A percentile compares a stretch with the other conserved stretches of the same genome.
phyloP scores from a whole-genome alignment of 2,797 vertebrate genomes.

The Cynopterus sphinx region DNA sequence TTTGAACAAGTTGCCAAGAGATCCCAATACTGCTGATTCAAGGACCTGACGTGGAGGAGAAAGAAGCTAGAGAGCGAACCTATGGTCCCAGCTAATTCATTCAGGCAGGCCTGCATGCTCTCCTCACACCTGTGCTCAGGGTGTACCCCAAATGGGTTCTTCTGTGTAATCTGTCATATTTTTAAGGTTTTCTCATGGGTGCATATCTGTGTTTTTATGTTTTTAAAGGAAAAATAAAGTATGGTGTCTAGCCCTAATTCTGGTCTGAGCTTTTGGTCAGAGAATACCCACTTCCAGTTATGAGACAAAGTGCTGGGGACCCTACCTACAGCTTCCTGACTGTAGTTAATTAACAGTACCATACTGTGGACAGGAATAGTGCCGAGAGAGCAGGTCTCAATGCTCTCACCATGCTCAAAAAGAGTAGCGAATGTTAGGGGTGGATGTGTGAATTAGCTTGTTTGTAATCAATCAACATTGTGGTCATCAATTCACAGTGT shows the following conservation, averaged over 20 bases:
- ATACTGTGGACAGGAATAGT: background rate
- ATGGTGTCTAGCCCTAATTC: background rate
- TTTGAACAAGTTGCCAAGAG: background rate
- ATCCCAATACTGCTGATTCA: background rate
- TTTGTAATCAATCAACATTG: too few species aligned
- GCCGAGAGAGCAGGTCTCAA: too few species aligned
- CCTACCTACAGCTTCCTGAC: background rate
- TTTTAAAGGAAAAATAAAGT: background rate
- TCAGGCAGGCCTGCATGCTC: too few species aligned
- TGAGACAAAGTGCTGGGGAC: background rate
- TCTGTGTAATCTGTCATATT: background rate
- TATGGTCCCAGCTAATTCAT: background rate
- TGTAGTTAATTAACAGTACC: background rate
- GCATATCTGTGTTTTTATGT: background rate
- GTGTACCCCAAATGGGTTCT: background rate
- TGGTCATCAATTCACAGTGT: background rate
- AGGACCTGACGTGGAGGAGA: background rate
- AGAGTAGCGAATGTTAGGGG: background rate
- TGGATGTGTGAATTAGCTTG: background rate
- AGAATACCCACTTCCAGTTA: background rate
- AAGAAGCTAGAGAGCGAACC: background rate
- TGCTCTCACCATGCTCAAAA: background rate
- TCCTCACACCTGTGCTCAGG: background rate
- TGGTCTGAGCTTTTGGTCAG: background rate
- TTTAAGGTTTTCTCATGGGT: background rate